Conservation (phyloP, 2,888 invertebrate species). For the Drosophila borealis region DNA sequence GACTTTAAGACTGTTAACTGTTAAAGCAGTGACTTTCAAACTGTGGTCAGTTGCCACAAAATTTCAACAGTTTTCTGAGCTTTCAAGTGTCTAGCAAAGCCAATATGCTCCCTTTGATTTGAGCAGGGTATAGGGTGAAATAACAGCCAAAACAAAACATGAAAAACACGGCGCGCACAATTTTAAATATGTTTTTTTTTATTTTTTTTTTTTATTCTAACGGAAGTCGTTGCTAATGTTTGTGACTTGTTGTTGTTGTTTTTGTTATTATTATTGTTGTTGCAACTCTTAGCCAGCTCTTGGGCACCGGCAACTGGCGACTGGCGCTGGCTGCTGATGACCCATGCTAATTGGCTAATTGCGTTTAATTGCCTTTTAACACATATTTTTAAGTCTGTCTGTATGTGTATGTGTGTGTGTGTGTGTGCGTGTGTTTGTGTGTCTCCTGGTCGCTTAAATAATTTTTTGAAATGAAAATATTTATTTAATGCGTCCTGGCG, state of each 20-base stretch:
- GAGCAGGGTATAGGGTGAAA: conserved; percentile 4
- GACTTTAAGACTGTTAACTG: too few species aligned
- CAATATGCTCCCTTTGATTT: neutral
- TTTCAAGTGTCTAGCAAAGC: neutral
- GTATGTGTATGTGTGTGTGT: neutral
- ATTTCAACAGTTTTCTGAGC: too few species aligned
- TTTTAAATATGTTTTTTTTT: conserved; percentile 50
- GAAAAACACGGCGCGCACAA: conserved; percentile 27
- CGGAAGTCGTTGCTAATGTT: conserved; percentile 64
- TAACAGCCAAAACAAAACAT: conserved; percentile 26
- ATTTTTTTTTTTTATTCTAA: conserved; percentile 57
- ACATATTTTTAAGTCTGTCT: conserved; percentile 34
- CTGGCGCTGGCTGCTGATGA: conserved; percentile 53
- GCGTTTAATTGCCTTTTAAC: conserved; percentile 77
- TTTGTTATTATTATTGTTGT: conserved; percentile 33
- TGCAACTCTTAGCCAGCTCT: conserved; percentile 51
- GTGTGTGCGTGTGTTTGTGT: neutral
- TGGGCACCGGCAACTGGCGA: conserved; percentile 11
- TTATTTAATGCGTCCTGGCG: conserved; percentile 51
- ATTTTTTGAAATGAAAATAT: conserved; percentile 58
- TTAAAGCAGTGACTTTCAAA: too few species aligned
- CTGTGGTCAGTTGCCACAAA: too few species aligned
- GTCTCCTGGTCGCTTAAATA: conserved; percentile 7
- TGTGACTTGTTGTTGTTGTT: conserved; percentile 20
- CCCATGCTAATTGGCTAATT: conserved; percentile 80